Base-by-base conservation (phyloP, 2,797 vertebrate genomes). In the Scolopax rusticola region DNA sequence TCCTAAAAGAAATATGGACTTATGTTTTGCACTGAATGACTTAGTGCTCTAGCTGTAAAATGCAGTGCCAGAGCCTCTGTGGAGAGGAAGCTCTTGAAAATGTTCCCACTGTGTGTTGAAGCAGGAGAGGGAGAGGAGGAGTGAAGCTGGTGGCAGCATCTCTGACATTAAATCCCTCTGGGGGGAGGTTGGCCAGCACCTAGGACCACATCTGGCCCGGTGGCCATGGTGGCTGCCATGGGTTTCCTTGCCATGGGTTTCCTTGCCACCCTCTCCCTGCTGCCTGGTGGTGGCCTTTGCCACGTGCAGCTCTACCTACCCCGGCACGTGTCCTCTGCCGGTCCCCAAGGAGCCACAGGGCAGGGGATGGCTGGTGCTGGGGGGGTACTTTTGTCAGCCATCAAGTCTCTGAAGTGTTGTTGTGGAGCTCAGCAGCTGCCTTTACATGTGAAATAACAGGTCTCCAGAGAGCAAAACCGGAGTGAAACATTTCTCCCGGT, bases 401-500 rank as follows among this genome's bases (percentile, higher is more conserved):
- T 68, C 59, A 74, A 38, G 40, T 19, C 9, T 18, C 9, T 12
- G 47, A 76, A 86, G 84, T 3, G 1, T 32, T 75, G 68, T 45
- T 7, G 40, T 14, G n/a, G 67, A 36, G 63, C 20, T 79, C 17
- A 9, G 45, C 71, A 89, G 90, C 79, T 15, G 48, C 61, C 75
- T 92, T 75, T 80, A 73, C 84, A 75, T 69, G 30, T 0, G 2
- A 69, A 92, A 95, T 68, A 27, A 16, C 63, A 51, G 60, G 71
- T 93, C 96, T 68, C 93, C 48, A 47, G 94, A 64, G 95, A 93
- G 76, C 47, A 75, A 57, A 67, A 43, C 71, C 19, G 2, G 41
- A 80, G 71, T 6, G 71, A 87, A 84, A 28, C 56, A 4, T 69
- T 59, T n/a, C 92, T 96, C 12, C 56, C 6, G 56, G 11, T 96